phyloP scores from a whole-genome alignment of 2,888 invertebrate genomes.

The Actias luna region DNA sequence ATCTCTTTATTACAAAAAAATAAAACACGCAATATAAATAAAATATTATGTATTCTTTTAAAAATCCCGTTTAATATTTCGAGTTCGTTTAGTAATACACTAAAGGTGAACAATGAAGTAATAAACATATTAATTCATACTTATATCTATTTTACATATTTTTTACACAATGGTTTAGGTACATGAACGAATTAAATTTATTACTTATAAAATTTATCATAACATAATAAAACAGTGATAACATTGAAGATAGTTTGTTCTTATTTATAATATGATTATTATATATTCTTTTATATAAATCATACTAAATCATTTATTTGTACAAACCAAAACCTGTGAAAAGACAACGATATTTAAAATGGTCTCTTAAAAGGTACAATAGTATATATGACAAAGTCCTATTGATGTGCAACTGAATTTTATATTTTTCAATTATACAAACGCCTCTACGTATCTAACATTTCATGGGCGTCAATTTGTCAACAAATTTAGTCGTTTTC shows the following conservation, averaged over 20 bases:
- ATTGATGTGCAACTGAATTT: no score
- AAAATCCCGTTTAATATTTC: neutral
- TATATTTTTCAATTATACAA: no score
- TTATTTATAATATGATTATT: no score
- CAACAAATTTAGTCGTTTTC: no score
- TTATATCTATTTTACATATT: neutral
- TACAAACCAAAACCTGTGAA: neutral
- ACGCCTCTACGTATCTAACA: no score
- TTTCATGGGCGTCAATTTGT: no score
- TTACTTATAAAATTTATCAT: no score
- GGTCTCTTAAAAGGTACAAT: neutral
- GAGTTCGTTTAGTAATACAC: slow-evolving; percentile 2
- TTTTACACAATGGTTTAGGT: neutral
- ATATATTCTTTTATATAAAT: neutral
- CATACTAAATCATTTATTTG: neutral
- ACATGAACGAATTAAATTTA: neutral
- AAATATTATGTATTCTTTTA: slow-evolving; percentile 1
- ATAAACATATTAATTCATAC: neutral
- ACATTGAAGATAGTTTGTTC: neutral
- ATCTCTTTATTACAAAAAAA: neutral
- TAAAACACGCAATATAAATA: neutral
- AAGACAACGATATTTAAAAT: neutral
- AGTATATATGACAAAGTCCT: neutral
- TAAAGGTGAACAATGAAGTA: neutral
- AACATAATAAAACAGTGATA: neutral